Evolutionary conservation across 2,888 invertebrate genomes (phyloP).

Genomic region (Mythimna pallens): DNA sequence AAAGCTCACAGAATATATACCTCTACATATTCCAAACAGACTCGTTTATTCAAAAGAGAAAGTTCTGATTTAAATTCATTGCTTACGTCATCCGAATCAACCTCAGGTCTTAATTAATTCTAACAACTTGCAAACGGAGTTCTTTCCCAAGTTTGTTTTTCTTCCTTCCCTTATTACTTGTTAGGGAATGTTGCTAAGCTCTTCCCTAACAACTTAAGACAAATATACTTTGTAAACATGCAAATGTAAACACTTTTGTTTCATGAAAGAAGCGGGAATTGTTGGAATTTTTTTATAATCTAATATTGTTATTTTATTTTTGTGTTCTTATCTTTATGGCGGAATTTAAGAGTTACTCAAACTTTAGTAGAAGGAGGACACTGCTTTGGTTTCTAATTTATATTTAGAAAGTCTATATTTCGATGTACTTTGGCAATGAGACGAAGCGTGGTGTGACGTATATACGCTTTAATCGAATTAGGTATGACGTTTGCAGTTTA

Average conservation of each 20-base stretch:
- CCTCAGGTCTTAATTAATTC: constrained; percentile 54
- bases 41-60: constrained; percentile 30
- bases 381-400: no score
- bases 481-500: no score
- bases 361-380: no score
- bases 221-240: constrained; percentile 50
- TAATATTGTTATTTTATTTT: constrained; percentile 22
- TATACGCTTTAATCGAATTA: no score
- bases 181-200: constrained; percentile 24
- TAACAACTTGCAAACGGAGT: constrained; percentile 40
- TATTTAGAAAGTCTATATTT: no score
- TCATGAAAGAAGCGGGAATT: constrained; percentile 5
- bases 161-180: constrained; percentile 31
- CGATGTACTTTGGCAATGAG: no score
- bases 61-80: constrained; percentile 41
- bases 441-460: no score
- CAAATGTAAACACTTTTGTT: constrained; percentile 46
- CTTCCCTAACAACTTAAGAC: constrained; percentile 37
- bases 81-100: constrained; percentile 42
- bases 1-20: not conserved
- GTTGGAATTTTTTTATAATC: not conserved
- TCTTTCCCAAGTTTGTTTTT: constrained; percentile 44
- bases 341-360: no score
- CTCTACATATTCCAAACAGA: not conserved
- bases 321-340: constrained; percentile 9